Evolutionary conservation across 1,140 invertebrate species (phyloP), one percentile per base, ranked within the genome.

Genomic region (Hyposmocoma kahamanoa): DNA sequence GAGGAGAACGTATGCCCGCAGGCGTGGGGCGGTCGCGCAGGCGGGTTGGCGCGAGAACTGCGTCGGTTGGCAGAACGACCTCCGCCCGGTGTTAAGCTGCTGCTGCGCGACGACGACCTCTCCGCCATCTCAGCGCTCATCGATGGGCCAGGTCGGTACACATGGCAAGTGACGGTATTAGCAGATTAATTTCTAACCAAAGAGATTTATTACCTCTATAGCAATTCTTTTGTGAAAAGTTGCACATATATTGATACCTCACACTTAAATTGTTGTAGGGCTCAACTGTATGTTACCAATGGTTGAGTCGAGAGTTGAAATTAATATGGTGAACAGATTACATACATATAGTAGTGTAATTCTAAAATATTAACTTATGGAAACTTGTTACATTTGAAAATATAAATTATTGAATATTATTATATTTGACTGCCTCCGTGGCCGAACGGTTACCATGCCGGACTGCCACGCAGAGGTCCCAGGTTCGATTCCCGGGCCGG

Each of bases 1-100:
- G 79, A 84, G 45, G 80, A 84, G 62, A 84, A 84, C 53, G 72
- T 84, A 50, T 81, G 77, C 41, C 76, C 79, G 51, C 76, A 79
- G 52, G 73, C 74, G 42, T 50, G 77, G 56, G 72, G 77, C 42
- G 70, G 76, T 43, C 52, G 77, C 54, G 72, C 75, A 11, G 41
- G 24, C 1, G 67, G 76, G 39, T 48, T 64, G 53, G 72, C 70
- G 5, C 75, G 81, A 53, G 45, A 81, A 49, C 70, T 70, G 30
- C 70, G 72, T 5, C 65, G 81, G 56, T 72, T 69, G 24, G 70
- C 67, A 10, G 50, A 56, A 18, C 79, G 77, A 11, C 80, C 80
- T 15, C 63, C 80, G 5, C 77, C 77, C 57, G 55, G 80, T 36
- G 78, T 75, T 53, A 49, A 80, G 43, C 47, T 77, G 56, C 59